phyloP scores from a whole-genome alignment of 2,113 vertebrate genomes.

The Arvicanthis niloticus region DNA sequence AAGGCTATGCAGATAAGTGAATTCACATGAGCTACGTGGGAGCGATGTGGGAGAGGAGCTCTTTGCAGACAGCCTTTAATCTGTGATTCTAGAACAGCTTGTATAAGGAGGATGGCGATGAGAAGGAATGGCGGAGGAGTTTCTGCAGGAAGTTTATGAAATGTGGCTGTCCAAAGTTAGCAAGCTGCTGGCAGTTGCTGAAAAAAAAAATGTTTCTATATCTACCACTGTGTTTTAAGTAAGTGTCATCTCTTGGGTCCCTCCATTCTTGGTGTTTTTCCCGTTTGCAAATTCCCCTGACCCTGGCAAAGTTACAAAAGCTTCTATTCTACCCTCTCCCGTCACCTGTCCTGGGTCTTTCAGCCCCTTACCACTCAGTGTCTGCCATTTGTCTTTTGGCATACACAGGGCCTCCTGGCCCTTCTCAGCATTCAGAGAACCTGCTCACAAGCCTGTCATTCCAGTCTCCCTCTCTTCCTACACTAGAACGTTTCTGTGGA shows the following conservation, averaged over 20 bases:
- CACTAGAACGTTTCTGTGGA: background rate
- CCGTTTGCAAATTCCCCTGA: background rate
- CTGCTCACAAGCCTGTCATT: background rate
- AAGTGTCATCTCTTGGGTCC: background rate
- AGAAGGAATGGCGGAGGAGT: background rate
- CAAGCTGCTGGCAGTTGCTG: background rate
- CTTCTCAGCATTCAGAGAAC: background rate
- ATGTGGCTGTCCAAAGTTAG: background rate
- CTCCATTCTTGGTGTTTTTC: background rate
- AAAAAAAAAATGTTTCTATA: background rate
- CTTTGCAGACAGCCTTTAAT: background rate
- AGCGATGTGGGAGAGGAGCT: background rate
- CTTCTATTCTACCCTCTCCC: background rate
- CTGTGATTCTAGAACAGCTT: background rate
- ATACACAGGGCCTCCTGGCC: background rate
- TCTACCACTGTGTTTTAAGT: background rate
- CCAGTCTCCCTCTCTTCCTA: background rate
- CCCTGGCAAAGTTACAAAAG: background rate
- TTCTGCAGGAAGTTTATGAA: constrained; percentile 52
- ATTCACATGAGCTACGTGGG: background rate
- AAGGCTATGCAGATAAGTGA: constrained; percentile 46
- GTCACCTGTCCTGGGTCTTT: background rate
- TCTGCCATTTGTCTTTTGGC: background rate
- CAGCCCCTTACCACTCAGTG: background rate
- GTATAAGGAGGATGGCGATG: background rate